Conservation (phyloP, 2,113 vertebrate species). For the Otocyon megalotis region DNA sequence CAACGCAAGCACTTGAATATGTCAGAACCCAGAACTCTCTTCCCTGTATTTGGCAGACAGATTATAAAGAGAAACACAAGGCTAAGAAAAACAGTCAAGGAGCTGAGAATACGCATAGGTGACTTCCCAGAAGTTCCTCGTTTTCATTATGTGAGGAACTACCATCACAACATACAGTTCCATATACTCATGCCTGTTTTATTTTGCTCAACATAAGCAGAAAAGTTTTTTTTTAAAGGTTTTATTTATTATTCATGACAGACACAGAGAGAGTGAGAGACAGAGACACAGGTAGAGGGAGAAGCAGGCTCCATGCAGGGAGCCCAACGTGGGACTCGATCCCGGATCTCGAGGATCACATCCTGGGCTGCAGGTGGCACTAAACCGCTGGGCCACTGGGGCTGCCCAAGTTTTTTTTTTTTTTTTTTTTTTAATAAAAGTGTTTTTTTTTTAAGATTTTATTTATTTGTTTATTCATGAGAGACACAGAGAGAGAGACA, state of each 20-base stretch:
- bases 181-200: background rate
- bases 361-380: no score
- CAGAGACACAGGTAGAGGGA: no score
- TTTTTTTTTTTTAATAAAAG: no score
- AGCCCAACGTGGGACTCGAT: no score
- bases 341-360: no score
- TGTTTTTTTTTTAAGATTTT: background rate
- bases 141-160: slow-evolving; percentile 10
- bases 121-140: background rate
- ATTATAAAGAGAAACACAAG: background rate
- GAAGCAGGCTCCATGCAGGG: no score
- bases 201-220: background rate
- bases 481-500: no score
- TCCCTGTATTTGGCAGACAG: background rate
- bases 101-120: background rate
- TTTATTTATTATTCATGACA: no score
- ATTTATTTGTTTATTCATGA: no score
- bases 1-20: background rate
- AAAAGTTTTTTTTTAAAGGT: background rate
- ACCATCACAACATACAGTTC: background rate
- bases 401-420: no score
- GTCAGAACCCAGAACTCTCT: slow-evolving; percentile 28
- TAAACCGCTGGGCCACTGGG: no score
- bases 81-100: slow-evolving; percentile 27
- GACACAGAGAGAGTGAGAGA: no score